Evolutionary conservation across 1,140 invertebrate genomes (phyloP).

Genomic region (Ladona fulva): DNA sequence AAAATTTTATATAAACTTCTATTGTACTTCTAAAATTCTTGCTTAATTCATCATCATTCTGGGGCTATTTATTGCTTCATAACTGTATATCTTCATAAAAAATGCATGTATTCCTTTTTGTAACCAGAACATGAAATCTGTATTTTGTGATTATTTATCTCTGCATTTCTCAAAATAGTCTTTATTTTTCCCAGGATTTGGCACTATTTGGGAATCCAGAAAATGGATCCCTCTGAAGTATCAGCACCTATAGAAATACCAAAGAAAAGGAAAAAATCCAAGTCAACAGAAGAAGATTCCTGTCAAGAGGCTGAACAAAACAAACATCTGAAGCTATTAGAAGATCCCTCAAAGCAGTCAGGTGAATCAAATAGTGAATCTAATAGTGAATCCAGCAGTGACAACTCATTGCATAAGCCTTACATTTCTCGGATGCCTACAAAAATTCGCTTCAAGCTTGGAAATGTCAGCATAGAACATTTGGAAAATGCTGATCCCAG

Average conservation of each 20-base stretch:
- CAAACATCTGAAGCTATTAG: neutral
- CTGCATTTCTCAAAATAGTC: no score
- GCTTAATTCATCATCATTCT: no score
- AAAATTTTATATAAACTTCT: no score
- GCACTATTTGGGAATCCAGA: slow-evolving; percentile 57
- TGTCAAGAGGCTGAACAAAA: neutral
- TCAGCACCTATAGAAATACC: slow-evolving; percentile 11
- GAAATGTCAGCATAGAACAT: slow-evolving; percentile 28
- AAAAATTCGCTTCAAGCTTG: slow-evolving; percentile 27
- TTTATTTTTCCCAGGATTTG: slow-evolving; percentile 29
- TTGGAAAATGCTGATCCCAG: slow-evolving; percentile 17
- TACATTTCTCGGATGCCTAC: neutral
- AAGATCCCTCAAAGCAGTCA: neutral
- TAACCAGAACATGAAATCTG: no score
- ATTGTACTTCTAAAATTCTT: no score
- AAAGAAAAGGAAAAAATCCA: slow-evolving; percentile 4
- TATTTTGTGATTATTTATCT: no score
- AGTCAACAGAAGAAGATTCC: neutral
- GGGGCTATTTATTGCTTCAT: no score
- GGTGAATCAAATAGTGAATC: neutral
- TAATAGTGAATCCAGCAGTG: neutral
- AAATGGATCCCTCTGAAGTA: slow-evolving; percentile 30
- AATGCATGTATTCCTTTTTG: no score
- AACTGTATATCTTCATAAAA: no score
- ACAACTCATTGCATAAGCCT: neutral